phyloP scores from a whole-genome alignment of 1,140 invertebrate species.

The Eriocheir sinensis region DNA sequence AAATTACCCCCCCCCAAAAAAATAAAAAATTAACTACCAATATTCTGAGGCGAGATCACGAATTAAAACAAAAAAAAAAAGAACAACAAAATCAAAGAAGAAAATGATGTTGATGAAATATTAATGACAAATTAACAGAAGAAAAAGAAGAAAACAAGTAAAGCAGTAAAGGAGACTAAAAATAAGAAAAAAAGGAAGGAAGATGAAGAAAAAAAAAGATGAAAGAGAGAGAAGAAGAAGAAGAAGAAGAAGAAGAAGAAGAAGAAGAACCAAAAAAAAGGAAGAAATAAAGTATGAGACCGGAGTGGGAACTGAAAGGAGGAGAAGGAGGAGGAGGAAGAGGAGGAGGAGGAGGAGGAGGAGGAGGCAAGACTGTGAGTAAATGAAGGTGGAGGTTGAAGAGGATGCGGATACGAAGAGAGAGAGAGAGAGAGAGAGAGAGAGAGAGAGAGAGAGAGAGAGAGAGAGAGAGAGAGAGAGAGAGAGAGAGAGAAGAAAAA shows the following conservation, averaged over 20 bases:
- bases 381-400: too few relatives aligned
- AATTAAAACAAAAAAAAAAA: too few relatives aligned
- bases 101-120: too few relatives aligned
- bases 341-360: background rate
- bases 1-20: too few relatives aligned
- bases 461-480: background rate
- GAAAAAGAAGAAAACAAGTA: too few relatives aligned
- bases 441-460: background rate
- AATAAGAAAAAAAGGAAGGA: background rate
- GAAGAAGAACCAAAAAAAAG: background rate
- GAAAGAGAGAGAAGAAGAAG: background rate
- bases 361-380: too few relatives aligned
- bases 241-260: background rate
- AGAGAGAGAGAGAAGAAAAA: background rate
- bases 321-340: background rate
- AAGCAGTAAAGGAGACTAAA: too few relatives aligned
- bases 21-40: too few relatives aligned
- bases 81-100: too few relatives aligned
- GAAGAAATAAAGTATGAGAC: background rate
- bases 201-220: background rate
- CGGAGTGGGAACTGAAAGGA: background rate
- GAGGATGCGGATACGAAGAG: too few relatives aligned
- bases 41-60: too few relatives aligned
- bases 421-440: background rate
- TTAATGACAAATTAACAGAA: too few relatives aligned